These are phyloP conservation scores for Halcyon senegalensis DNA, from an alignment of 2,113 vertebrate genomes.

Conservation along the genomic window DNA sequence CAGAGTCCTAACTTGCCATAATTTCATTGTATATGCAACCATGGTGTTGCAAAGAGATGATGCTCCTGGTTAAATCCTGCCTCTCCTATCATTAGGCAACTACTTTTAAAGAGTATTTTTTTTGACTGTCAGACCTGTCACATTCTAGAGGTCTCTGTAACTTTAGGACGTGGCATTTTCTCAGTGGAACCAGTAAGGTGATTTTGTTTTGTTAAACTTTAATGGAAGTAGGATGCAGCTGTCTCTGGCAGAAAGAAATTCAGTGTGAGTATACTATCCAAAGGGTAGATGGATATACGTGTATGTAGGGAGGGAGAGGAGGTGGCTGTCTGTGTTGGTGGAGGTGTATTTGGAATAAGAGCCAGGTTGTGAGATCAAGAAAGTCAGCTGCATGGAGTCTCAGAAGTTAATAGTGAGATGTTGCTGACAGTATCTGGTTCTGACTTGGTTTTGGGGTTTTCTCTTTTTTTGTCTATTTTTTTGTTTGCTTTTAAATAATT, in stretches of 20 bases:
- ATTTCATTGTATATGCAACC: background rate
- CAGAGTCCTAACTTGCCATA: background rate
- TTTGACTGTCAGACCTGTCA: background rate
- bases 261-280: background rate
- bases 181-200: background rate
- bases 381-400: background rate
- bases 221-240: background rate
- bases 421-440: background rate
- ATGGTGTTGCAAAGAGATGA: background rate
- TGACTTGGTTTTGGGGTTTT: background rate
- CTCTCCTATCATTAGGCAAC: background rate
- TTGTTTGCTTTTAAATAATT: background rate
- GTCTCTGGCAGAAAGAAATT: background rate
- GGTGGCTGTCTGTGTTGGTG: background rate
- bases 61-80: background rate
- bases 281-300: background rate
- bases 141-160: background rate
- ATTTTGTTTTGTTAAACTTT: background rate
- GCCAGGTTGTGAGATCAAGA: background rate
- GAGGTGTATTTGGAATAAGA: background rate
- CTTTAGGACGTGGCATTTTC: slow-evolving; percentile 1
- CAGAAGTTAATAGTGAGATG: background rate
- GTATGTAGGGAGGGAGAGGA: background rate
- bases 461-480: background rate
- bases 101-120: background rate